A percentile compares a stretch with the other conserved stretches of the same genome.
These are phyloP conservation scores for Mesoclemmys tuberculata DNA, from an alignment of 2,113 vertebrate species.

Conservation along the genomic window DNA sequence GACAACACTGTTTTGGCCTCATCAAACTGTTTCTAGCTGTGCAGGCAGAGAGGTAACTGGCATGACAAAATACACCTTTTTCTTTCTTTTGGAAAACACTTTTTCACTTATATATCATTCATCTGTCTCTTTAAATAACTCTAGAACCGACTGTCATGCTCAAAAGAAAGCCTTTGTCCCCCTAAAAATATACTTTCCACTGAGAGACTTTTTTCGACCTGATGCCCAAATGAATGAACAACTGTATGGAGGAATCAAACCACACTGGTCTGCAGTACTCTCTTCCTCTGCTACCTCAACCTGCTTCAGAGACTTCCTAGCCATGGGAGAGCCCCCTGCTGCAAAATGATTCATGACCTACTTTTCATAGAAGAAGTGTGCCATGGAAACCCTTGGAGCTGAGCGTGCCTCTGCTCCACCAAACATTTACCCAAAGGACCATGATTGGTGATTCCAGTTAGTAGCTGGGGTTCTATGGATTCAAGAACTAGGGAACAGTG, in stretches of 20 bases:
- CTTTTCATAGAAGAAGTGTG: neutral
- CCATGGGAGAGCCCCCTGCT: neutral
- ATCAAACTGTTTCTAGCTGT: neutral
- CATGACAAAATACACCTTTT: neutral
- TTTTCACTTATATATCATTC: neutral
- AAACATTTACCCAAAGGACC: neutral
- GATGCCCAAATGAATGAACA: neutral
- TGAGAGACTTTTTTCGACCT: neutral
- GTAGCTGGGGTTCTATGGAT: neutral
- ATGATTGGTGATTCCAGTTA: neutral
- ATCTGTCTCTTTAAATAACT: slow-evolving; percentile 26
- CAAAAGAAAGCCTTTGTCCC: slow-evolving; percentile 1
- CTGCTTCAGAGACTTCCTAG: neutral
- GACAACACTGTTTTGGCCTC: neutral
- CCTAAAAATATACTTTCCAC: neutral
- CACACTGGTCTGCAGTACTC: neutral
- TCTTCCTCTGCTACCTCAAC: neutral
- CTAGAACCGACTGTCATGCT: neutral
- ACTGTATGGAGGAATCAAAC: neutral
- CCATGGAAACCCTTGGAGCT: neutral
- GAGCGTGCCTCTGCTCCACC: neutral
- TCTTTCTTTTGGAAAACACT: neutral
- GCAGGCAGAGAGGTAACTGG: neutral
- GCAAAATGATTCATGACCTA: neutral
- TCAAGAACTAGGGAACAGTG: neutral